phyloP scores from a whole-genome alignment of 2,113 vertebrate genomes.

The Austrofundulus limnaeus region DNA sequence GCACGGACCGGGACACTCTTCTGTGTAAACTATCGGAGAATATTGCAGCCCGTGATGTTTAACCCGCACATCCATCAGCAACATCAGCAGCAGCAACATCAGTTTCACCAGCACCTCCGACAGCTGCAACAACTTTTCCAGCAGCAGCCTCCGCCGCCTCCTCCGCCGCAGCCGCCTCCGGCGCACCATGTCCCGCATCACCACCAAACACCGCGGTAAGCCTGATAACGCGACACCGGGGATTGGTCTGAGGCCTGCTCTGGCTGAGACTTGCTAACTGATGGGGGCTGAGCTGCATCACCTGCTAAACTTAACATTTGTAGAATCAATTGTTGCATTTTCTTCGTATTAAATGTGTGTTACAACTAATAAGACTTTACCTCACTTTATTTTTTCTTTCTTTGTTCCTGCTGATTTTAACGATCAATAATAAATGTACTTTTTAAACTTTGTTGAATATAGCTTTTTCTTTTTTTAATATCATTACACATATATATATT shows the following conservation, averaged over 20 bases:
- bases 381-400: too few relatives aligned
- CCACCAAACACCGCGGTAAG: slow-evolving; percentile 84
- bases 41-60: slow-evolving; percentile 81
- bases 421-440: too few relatives aligned
- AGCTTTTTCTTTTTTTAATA: too few relatives aligned
- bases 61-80: slow-evolving; percentile 85
- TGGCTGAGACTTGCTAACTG: too few relatives aligned
- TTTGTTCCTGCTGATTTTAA: too few relatives aligned
- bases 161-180: slow-evolving; percentile 74
- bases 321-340: background rate
- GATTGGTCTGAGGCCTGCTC: slow-evolving; percentile 63
- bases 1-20: slow-evolving; percentile 13
- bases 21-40: background rate
- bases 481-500: too few relatives aligned
- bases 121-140: slow-evolving; percentile 88
- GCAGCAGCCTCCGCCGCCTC: slow-evolving; percentile 73
- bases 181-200: slow-evolving; percentile 77
- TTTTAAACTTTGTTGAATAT: too few relatives aligned
- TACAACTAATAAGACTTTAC: background rate
- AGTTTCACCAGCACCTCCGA: slow-evolving; percentile 88
- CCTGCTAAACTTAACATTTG: background rate
- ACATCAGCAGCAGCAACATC: slow-evolving; percentile 83
- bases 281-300: slow-evolving; percentile 2
- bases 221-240: slow-evolving; percentile 69
- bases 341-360: background rate